Conservation (phyloP, 2,113 vertebrate species). For the Chrysochloris asiatica region DNA sequence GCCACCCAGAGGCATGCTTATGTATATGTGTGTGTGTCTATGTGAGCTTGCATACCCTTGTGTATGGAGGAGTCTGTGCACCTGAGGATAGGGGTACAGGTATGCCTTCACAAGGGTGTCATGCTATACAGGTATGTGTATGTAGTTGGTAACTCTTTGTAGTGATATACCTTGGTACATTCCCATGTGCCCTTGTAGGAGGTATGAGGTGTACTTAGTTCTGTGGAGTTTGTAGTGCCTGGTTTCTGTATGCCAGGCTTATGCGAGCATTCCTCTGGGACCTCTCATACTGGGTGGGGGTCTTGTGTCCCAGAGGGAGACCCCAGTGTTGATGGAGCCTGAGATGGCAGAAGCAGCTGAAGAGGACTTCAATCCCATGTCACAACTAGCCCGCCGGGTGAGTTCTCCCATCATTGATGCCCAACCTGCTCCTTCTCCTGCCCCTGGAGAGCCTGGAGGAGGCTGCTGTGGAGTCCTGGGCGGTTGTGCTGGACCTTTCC, state of each 20-base stretch:
- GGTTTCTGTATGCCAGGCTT: background rate
- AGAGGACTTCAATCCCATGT: conserved; percentile 81
- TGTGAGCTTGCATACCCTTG: background rate
- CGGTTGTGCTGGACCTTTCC: background rate
- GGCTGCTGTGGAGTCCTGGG: background rate
- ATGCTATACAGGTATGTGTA: background rate
- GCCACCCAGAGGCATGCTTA: background rate
- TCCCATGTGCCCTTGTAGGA: background rate
- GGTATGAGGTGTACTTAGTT: background rate
- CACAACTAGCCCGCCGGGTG: conserved; percentile 86
- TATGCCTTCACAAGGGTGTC: background rate
- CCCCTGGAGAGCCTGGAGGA: background rate
- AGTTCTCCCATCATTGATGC: conserved; percentile 43
- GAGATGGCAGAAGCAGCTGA: conserved; percentile 71
- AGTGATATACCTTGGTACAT: background rate
- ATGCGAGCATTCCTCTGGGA: background rate
- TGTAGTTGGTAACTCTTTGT: background rate
- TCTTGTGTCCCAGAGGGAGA: conserved; percentile 80
- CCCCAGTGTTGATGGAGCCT: conserved; percentile 78
- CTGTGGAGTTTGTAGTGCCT: background rate
- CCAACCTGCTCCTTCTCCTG: background rate
- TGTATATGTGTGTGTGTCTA: background rate
- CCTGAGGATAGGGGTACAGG: background rate
- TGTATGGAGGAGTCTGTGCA: background rate
- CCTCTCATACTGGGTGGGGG: conserved; percentile 1